Base-by-base conservation (phyloP, 2,888 invertebrate species). In the Phortica magna region DNA sequence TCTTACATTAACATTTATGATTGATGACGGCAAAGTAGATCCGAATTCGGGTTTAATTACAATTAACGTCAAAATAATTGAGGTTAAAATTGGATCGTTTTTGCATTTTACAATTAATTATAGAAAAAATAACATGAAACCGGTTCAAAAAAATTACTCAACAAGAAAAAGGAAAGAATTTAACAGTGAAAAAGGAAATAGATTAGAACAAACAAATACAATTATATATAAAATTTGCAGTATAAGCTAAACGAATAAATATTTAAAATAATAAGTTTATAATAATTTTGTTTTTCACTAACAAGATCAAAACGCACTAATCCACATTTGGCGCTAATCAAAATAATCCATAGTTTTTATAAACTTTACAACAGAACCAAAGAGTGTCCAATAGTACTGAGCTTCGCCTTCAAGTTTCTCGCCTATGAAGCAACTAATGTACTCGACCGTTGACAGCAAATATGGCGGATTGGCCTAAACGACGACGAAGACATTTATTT, bases 301-400 rank as follows among this genome's bases (percentile, higher is more conserved):
- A 31, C 31, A 31, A 31, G 31, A 31, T 31, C 31, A 31, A 31
- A 31, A 31, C 31, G 31, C 31, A 31, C 31, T 31, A 31, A 41
- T 42, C 57, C 9, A 31, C 31, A 12, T 12, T n/a, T 59, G 17
- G n/a, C 12, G n/a, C 77, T 82, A 81, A 70, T 83, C 83, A 59
- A 87, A 83, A 59, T 92, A 92, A 81, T 92, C 92, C 98, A 99
- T 98, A 76, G 97, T 98, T 93, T 99, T 99, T 90, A 99, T 98
- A 93, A 98, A 98, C 92, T 98, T 98, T 74, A 99, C 97, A 70
- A 98, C 98, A 0, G 98, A 96, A 89, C 97, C 96, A 93, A 99
- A 99, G 92, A 99, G 98, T 75, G 98, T 98, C 99, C 99, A 99
- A 96, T 98, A 98, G 93, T 99, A 99, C 87, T 96, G 95, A 88